Evolutionary conservation across 2,113 vertebrate species (phyloP).

Genomic region (Calidris pygmaea): DNA sequence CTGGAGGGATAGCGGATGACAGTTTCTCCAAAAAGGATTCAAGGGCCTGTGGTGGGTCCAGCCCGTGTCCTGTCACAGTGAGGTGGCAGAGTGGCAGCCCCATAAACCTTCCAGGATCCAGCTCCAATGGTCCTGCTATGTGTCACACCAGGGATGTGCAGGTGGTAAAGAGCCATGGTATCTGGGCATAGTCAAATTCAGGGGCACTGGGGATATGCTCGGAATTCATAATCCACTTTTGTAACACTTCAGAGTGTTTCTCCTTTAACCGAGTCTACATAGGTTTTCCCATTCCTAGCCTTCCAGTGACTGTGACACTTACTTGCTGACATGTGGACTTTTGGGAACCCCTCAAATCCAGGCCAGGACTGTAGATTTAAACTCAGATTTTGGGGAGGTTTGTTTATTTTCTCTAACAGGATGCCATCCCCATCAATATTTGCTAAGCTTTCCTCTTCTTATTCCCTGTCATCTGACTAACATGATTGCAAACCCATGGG

Average conservation of each 20-base stretch:
- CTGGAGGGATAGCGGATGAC: not conserved
- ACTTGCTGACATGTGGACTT: not conserved
- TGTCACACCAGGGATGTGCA: not conserved
- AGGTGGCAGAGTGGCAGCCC: not conserved
- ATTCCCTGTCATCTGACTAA: not conserved
- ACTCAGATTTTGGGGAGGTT: not conserved
- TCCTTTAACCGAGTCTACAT: rapidly evolving
- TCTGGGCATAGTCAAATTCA: not conserved
- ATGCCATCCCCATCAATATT: not conserved
- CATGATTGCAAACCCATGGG: rapidly evolving
- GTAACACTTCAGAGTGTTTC: not conserved
- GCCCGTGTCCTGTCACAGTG: not conserved
- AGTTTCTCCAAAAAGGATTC: not conserved
- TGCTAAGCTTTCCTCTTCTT: not conserved
- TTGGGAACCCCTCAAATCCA: not conserved
- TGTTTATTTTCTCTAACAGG: not conserved
- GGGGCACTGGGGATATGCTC: not conserved
- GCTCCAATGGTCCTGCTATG: not conserved
- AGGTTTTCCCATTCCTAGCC: not conserved
- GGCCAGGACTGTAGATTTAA: not conserved
- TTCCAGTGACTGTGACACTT: not conserved
- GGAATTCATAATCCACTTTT: not conserved
- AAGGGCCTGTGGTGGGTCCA: not conserved
- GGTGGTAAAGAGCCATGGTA: not conserved
- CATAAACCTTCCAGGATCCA: not conserved